Evolutionary conservation across 2,113 vertebrate species (phyloP).

Genomic region (Arenaria interpres): DNA sequence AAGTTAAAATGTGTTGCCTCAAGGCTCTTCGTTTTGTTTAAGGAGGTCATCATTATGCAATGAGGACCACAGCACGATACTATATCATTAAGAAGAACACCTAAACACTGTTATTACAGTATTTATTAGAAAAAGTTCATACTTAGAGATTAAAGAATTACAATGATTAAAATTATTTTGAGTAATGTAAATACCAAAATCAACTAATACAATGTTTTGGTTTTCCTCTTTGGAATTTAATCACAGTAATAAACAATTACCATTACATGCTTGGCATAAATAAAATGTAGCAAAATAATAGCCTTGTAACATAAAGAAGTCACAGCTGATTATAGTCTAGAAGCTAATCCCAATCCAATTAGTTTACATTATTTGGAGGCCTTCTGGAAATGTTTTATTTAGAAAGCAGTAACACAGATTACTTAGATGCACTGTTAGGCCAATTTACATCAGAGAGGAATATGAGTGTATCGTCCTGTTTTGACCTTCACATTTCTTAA

Average conservation of each 20-base stretch:
- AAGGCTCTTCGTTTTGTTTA: not conserved
- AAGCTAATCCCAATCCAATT: not conserved
- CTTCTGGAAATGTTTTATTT: not conserved
- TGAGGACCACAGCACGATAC: not conserved
- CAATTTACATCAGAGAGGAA: not conserved
- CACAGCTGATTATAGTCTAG: not conserved
- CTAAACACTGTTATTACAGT: not conserved
- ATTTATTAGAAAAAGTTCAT: not conserved
- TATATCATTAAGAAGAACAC: not conserved
- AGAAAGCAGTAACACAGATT: not conserved
- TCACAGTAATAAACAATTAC: conserved; percentile 3
- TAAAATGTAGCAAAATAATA: conserved; percentile 2
- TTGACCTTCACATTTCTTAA: not conserved
- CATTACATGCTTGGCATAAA: not conserved
- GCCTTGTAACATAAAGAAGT: not conserved
- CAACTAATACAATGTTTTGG: not conserved
- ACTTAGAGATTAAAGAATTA: not conserved
- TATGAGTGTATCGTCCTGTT: not conserved
- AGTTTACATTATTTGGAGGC: not conserved
- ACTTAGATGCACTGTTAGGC: not conserved
- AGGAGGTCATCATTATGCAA: not conserved
- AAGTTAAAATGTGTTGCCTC: not conserved
- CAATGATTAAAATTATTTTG: not conserved
- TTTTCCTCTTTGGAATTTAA: not conserved
- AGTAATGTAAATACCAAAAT: not conserved